phyloP scores from a whole-genome alignment of 2,113 vertebrate genomes.

The Clarias gariepinus region DNA sequence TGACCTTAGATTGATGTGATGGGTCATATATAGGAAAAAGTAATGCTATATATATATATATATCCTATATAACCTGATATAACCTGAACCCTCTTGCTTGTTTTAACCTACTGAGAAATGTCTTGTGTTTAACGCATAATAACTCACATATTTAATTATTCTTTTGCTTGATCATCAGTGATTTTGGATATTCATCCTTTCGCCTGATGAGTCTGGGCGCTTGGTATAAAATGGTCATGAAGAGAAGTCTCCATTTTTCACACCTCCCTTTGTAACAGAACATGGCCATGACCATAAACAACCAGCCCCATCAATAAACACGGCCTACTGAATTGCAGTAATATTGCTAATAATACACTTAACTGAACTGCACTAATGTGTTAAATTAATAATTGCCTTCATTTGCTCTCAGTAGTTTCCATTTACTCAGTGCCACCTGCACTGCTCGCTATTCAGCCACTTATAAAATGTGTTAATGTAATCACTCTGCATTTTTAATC shows the following conservation, averaged over 20 bases:
- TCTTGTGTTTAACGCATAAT: not conserved
- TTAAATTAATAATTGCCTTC: not conserved
- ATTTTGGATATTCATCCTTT: not conserved
- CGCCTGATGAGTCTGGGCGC: not conserved
- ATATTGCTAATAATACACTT: not conserved
- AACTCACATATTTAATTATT: not conserved
- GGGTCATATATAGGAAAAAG: not conserved
- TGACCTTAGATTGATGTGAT: too few species aligned
- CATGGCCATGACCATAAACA: not conserved
- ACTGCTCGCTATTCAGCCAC: not conserved
- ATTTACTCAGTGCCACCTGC: not conserved
- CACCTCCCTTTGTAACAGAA: not conserved
- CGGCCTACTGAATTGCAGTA: not conserved
- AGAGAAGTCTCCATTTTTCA: not conserved
- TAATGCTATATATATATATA: too few species aligned
- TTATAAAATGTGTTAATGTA: not conserved
- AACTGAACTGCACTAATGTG: not conserved
- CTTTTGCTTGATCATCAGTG: not conserved
- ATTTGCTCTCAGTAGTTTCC: not conserved
- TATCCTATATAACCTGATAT: too few species aligned
- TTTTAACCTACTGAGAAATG: not conserved
- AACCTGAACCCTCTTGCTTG: not conserved
- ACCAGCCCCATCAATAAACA: not conserved
- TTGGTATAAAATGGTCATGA: not conserved
- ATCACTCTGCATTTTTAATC: not conserved